phyloP scores from a whole-genome alignment of 2,113 vertebrate genomes.

The Prinia subflava region DNA sequence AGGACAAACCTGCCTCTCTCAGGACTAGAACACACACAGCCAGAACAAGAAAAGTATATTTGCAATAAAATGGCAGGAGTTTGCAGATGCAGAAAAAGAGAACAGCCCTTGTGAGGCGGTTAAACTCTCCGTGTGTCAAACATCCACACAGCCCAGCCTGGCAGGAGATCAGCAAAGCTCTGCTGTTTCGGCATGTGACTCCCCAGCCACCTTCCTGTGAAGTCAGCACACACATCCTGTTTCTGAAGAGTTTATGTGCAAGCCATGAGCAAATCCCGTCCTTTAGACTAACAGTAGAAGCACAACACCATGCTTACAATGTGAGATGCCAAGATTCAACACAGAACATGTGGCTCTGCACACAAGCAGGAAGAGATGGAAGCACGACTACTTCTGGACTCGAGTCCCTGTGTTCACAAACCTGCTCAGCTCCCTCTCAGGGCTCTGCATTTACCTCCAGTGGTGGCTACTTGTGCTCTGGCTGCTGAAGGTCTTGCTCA shows the following conservation, averaged over 20 bases:
- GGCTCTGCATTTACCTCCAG: neutral
- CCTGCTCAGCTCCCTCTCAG: neutral
- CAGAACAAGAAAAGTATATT: neutral
- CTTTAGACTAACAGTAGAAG: neutral
- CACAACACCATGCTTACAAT: fast-evolving
- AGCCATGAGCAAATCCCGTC: neutral
- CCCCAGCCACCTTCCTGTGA: neutral
- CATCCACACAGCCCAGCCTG: neutral
- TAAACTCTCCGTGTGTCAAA: fast-evolving
- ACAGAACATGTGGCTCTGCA: fast-evolving
- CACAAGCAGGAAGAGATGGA: fast-evolving
- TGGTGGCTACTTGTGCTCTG: neutral
- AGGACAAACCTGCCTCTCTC: neutral
- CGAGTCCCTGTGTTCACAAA: neutral
- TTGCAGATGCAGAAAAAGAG: neutral
- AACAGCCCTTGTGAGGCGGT: neutral
- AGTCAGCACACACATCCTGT: neutral
- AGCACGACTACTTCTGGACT: neutral
- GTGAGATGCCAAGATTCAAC: neutral
- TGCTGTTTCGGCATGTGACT: fast-evolving
- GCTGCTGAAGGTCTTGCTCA: neutral
- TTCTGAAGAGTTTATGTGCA: neutral
- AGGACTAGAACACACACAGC: neutral
- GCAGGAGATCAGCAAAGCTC: neutral
- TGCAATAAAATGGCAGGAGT: neutral